Evolutionary conservation across 2,797 vertebrate species (phyloP).

Genomic region (Hipposideros larvatus): DNA sequence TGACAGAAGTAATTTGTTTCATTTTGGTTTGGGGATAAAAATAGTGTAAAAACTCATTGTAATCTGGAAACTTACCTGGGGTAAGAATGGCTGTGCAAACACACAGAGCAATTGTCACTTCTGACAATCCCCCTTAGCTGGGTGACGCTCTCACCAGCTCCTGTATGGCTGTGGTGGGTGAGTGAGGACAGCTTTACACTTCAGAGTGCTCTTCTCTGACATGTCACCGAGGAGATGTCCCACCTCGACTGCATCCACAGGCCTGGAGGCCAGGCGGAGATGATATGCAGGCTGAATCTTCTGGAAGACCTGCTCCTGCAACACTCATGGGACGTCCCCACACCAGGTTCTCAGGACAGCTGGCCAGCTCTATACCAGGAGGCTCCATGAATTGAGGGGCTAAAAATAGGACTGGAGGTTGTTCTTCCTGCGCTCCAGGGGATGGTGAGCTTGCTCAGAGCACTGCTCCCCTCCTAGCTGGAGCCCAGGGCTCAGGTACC

Average conservation of each 20-base stretch:
- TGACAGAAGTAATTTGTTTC: neutral
- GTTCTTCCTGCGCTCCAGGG: too few relatives aligned
- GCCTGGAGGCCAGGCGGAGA: neutral
- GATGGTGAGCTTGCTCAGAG: neutral
- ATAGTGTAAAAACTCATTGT: neutral
- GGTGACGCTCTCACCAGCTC: neutral
- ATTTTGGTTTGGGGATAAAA: neutral
- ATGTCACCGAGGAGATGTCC: neutral
- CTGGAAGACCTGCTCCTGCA: fast-evolving
- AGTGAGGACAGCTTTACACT: neutral
- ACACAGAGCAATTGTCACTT: neutral
- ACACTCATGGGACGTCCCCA: fast-evolving
- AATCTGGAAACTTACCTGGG: neutral
- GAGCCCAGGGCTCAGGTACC: neutral
- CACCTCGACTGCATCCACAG: fast-evolving
- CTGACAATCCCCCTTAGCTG: neutral
- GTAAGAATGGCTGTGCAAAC: neutral
- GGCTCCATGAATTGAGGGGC: neutral
- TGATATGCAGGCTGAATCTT: fast-evolving
- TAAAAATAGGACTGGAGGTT: fast-evolving
- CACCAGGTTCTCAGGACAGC: fast-evolving
- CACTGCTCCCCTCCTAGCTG: fast-evolving
- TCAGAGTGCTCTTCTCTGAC: fast-evolving
- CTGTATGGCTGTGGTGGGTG: neutral
- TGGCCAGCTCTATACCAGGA: fast-evolving